phyloP scores from a whole-genome alignment of 2,888 invertebrate genomes.

The Pyrrhia umbra region DNA sequence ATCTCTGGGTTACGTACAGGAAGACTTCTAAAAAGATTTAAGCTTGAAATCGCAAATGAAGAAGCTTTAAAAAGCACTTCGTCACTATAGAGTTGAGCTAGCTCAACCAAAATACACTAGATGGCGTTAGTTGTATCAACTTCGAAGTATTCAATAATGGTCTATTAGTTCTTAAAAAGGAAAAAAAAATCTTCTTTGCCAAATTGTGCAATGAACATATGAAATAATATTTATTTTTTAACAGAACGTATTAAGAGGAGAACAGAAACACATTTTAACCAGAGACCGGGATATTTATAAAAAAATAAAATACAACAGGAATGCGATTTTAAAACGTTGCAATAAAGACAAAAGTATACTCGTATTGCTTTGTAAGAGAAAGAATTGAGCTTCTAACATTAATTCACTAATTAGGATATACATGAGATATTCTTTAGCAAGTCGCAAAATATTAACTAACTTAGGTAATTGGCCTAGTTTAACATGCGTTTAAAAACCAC shows the following conservation, averaged over 20 bases:
- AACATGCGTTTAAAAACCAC: not conserved
- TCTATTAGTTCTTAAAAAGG: not conserved
- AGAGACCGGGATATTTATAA: slow-evolving; percentile 24
- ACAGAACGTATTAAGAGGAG: too few relatives aligned
- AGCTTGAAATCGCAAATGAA: not conserved
- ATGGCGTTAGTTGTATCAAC: slow-evolving; percentile 29
- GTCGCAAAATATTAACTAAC: not conserved
- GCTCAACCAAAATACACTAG: slow-evolving; percentile 8
- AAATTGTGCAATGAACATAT: too few relatives aligned
- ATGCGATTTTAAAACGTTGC: slow-evolving; percentile 69
- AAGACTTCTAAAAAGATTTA: not conserved
- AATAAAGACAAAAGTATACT: slow-evolving; percentile 62
- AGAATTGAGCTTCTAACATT: slow-evolving; percentile 52
- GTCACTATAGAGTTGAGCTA: not conserved
- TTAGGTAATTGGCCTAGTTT: not conserved
- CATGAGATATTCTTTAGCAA: slow-evolving; percentile 5
- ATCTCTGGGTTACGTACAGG: not conserved
- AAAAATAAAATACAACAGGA: slow-evolving; percentile 47
- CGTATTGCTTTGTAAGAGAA: slow-evolving; percentile 67
- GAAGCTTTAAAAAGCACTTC: not conserved
- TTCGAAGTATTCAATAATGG: not conserved
- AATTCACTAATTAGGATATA: slow-evolving; percentile 12
- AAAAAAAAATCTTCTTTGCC: too few relatives aligned
- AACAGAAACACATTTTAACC: too few relatives aligned
- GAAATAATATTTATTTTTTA: too few relatives aligned